Base-by-base conservation (phyloP, 2,888 invertebrate species). In the Fragum sueziense region DNA sequence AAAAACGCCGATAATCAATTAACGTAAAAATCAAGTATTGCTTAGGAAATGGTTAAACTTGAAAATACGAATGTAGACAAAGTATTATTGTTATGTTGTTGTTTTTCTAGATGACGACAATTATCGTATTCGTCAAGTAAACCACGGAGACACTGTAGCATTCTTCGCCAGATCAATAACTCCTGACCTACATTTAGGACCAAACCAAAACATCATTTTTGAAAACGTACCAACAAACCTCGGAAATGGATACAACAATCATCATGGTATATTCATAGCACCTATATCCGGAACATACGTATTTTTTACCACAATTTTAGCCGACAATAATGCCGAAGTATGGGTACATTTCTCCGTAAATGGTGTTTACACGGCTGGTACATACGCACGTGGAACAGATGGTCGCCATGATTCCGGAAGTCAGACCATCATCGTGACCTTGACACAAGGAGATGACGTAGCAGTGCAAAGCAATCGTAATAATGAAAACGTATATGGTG, bases 401-500 rank as follows among this genome's bases (percentile, higher is more conserved):
- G 57, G 57, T 11, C 25, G 25, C 2, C 14, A 11, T 25, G 27
- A 57, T n/a, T 27, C 57, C 4, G 57, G 57, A 27, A 57, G 57
- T 25, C 57, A 57, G 27, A 25, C 25, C 25, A 11, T 57, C 3
- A 57, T 57, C 9, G 2, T 27, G 27, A 57, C 22, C 2, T 27
- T 57, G 25, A 22, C 2, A 3, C 9, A 57, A 25, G 57, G 57
- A 27, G 57, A 57, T 57, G 57, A 57, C 57, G 57, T 57, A 27
- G 4, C 57, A 14, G 57, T 57, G 4, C 57, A 57, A 25, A 77
- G 68, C 59, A 3, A 0, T 17, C 11, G 0, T 7, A 4, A 22
- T 7, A n/a, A 59, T 31, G 61, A 71, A 17, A 7, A 17, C 14
- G 34, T 77, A 4, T 77, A 61, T 27, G 76, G 76, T 9, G 34